Conservation (phyloP, 2,888 invertebrate species). For the Frankliniella intonsa region DNA sequence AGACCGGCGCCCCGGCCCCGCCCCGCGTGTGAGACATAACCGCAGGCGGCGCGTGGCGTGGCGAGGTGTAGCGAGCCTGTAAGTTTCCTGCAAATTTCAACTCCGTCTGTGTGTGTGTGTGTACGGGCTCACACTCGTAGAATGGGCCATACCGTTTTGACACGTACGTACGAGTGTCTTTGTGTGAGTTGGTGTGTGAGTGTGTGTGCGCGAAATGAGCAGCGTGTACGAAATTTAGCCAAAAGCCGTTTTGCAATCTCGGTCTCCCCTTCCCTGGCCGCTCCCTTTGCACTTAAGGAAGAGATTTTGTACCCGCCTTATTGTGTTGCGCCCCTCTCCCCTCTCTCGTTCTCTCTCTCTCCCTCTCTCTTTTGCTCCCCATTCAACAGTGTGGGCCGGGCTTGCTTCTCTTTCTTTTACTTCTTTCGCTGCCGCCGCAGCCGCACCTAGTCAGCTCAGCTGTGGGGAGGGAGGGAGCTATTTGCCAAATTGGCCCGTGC, state of each 20-base stretch:
- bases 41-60: background rate
- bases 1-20: background rate
- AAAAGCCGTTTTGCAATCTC: background rate
- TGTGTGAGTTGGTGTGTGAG: too few species aligned
- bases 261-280: background rate
- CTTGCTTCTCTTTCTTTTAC: background rate
- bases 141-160: too few species aligned
- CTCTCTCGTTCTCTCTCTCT: background rate
- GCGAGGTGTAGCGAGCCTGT: background rate
- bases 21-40: too few species aligned
- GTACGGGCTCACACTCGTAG: too few species aligned
- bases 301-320: background rate
- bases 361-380: background rate
- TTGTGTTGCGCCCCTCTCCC: background rate
- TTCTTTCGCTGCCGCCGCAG: background rate
- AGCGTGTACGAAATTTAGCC: background rate
- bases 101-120: too few species aligned
- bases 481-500: constrained; percentile 24
- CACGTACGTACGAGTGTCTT: too few species aligned
- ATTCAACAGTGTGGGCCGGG: too few species aligned
- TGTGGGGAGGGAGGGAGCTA: background rate
- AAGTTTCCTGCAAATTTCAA: too few species aligned
- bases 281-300: background rate
- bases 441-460: constrained; percentile 14
- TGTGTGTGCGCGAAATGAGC: background rate